A percentile compares a stretch with the other conserved stretches of the same genome.
phyloP scores from a whole-genome alignment of 1,140 invertebrate species.

The Drosophila rufa region DNA sequence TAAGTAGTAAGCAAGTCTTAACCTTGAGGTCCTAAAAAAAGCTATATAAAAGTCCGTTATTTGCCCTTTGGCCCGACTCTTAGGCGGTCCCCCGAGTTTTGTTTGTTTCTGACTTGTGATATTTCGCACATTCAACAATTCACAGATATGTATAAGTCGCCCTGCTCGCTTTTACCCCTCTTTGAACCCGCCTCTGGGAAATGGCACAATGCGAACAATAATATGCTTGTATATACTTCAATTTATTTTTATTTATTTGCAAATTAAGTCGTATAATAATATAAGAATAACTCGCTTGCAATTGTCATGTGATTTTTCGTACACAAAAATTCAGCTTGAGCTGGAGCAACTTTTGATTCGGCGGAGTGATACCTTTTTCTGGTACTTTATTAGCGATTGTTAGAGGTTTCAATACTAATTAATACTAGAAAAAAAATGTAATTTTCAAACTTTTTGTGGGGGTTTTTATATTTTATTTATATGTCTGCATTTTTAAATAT shows the following conservation, averaged over 20 bases:
- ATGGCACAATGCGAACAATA: slow-evolving; percentile 62
- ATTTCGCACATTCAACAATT: slow-evolving; percentile 68
- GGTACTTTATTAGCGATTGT: neutral
- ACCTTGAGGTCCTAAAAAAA: slow-evolving; percentile 51
- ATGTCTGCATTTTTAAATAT: neutral
- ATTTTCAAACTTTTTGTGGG: too few species aligned
- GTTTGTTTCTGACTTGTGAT: slow-evolving; percentile 56
- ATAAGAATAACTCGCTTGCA: slow-evolving; percentile 47
- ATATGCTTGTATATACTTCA: slow-evolving; percentile 61
- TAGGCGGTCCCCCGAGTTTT: slow-evolving; percentile 8
- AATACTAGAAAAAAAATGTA: neutral
- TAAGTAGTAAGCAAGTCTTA: slow-evolving; percentile 30
- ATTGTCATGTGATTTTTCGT: slow-evolving; percentile 72
- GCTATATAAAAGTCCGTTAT: slow-evolving; percentile 27
- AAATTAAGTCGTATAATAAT: slow-evolving; percentile 55
- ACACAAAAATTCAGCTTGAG: neutral
- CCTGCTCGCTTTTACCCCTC: neutral
- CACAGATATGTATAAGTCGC: neutral
- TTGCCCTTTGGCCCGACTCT: slow-evolving; percentile 19
- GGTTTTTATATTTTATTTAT: neutral
- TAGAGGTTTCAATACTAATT: neutral
- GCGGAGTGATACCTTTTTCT: slow-evolving; percentile 6
- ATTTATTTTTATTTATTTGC: slow-evolving; percentile 77
- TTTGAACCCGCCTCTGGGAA: slow-evolving; percentile 45
- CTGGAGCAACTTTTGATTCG: neutral